Conservation (phyloP, 30 jellyfish, hydroid and myxozoan genomes). For the Chironex yamaguchii region DNA sequence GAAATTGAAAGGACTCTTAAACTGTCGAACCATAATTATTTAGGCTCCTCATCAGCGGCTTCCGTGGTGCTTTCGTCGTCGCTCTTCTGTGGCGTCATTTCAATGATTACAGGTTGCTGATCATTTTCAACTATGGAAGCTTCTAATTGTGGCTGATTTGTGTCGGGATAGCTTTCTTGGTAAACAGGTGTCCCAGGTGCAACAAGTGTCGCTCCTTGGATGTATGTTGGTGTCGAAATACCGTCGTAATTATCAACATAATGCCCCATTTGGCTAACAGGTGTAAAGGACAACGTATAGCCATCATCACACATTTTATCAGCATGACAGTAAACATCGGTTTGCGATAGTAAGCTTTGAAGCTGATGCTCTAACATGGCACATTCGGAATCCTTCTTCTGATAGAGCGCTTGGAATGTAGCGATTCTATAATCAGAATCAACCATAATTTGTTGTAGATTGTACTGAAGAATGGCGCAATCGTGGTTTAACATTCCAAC, state of each 20-base stretch:
- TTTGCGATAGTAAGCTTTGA: conserved; percentile 15
- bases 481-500: conserved; percentile 74
- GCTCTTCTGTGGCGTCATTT: background rate
- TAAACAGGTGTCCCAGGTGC: background rate
- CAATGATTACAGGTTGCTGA: background rate
- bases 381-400: conserved; percentile 67
- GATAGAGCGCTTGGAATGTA: conserved; percentile 46
- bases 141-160: background rate
- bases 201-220: background rate
- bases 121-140: background rate
- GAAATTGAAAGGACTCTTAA: too few species aligned
- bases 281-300: background rate
- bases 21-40: too few species aligned
- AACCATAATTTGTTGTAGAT: conserved; percentile 73
- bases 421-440: conserved; percentile 87
- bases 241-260: background rate
- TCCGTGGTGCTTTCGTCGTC: background rate
- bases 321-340: background rate
- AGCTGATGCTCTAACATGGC: conserved; percentile 65
- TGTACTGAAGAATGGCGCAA: conserved; percentile 68
- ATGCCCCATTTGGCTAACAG: background rate
- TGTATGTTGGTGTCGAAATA: background rate
- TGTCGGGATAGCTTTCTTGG: background rate
- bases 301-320: background rate
- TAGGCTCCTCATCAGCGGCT: background rate